Evolutionary conservation across 2,797 vertebrate genomes (phyloP).

Genomic region (Characodon lateralis): DNA sequence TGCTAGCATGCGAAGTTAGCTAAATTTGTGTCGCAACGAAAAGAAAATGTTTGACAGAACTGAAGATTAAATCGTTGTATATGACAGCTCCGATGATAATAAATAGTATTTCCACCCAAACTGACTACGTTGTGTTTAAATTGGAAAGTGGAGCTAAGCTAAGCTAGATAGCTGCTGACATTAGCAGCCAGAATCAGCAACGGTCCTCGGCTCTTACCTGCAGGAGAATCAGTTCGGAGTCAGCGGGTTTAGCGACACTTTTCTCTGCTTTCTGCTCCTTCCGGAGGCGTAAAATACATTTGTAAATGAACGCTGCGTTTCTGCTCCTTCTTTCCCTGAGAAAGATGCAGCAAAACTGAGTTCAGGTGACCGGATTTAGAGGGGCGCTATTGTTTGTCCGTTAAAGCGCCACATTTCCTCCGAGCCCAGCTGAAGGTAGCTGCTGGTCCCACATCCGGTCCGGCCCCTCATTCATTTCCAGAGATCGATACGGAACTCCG

Average conservation of each 20-base stretch:
- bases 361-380: conserved; percentile 43
- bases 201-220: conserved; percentile 59
- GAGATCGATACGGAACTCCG: conserved; percentile 9
- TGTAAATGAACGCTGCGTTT: not conserved
- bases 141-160: conserved; percentile 1
- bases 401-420: conserved; percentile 68
- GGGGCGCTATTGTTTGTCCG: conserved; percentile 70
- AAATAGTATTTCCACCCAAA: not conserved
- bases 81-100: not conserved
- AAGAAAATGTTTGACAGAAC: accelerated
- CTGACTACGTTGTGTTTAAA: not conserved
- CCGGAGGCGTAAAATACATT: not conserved
- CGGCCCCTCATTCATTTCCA: conserved; percentile 37
- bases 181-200: conserved; percentile 36
- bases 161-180: conserved; percentile 55
- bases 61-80: not conserved
- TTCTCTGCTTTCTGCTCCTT: conserved; percentile 3
- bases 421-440: conserved; percentile 60
- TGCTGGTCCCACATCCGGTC: conserved; percentile 67
- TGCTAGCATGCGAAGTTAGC: conserved; percentile 48
- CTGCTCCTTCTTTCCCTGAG: conserved; percentile 2
- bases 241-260: conserved; percentile 3
- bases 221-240: conserved; percentile 28
- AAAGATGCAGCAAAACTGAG: not conserved
- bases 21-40: not conserved